Evolutionary conservation across 2,888 invertebrate species (phyloP).

Genomic region (Hemistola chrysoprasaria): DNA sequence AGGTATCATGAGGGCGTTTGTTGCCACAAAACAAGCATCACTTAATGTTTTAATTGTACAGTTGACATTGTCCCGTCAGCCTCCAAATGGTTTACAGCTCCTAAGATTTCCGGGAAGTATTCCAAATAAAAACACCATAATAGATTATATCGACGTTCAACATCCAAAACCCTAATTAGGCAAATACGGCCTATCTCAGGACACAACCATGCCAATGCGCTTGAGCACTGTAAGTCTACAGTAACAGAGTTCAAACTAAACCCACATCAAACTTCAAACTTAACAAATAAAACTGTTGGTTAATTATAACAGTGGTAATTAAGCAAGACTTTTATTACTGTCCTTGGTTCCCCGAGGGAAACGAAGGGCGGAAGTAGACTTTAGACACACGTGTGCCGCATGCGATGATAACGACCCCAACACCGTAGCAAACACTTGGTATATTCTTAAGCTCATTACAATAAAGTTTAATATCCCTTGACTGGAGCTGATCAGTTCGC

Average conservation of each 20-base stretch:
- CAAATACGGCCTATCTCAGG: slow-evolving; percentile 23
- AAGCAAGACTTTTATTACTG: slow-evolving; percentile 64
- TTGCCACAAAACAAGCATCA: too few species aligned
- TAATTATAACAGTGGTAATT: slow-evolving; percentile 59
- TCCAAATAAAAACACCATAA: slow-evolving; percentile 13
- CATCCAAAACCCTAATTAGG: slow-evolving; percentile 19
- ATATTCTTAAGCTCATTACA: background rate
- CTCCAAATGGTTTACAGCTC: background rate
- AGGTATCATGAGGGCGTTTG: too few species aligned
- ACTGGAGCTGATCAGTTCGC: slow-evolving; percentile 16
- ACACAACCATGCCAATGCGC: slow-evolving; percentile 4
- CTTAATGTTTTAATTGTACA: too few species aligned
- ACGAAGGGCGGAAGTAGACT: slow-evolving; percentile 71
- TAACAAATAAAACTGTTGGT: slow-evolving; percentile 44
- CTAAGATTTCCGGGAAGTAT: slow-evolving; percentile 11
- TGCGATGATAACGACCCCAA: slow-evolving; percentile 59
- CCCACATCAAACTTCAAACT: slow-evolving; percentile 20
- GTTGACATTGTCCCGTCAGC: background rate
- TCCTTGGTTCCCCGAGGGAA: slow-evolving; percentile 63
- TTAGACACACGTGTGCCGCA: slow-evolving; percentile 69
- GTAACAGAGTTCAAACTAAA: slow-evolving; percentile 29
- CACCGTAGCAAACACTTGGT: too few species aligned
- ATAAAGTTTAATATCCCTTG: slow-evolving; percentile 30
- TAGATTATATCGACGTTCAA: slow-evolving; percentile 19
- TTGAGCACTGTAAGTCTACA: slow-evolving; percentile 16